phyloP scores from a whole-genome alignment of 2,113 vertebrate species.

The Gymnorhina tibicen region DNA sequence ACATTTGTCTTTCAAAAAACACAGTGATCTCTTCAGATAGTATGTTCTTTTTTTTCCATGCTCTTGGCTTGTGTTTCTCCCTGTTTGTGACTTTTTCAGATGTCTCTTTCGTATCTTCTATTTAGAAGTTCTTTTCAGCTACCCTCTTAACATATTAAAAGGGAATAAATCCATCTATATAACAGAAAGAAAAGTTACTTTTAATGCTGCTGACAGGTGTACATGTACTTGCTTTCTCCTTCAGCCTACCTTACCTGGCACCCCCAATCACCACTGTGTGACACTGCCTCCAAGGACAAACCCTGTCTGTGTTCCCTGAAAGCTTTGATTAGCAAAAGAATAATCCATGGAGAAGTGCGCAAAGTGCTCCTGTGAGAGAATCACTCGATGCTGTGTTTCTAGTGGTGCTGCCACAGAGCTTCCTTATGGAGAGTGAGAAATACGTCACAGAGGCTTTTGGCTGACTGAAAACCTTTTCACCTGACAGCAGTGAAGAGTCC shows the following conservation, averaged over 20 bases:
- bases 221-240: background rate
- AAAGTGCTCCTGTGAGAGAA: background rate
- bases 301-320: background rate
- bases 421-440: background rate
- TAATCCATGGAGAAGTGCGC: background rate
- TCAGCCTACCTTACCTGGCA: background rate
- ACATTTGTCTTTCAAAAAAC: background rate
- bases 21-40: background rate
- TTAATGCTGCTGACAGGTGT: background rate
- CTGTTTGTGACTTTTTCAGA: background rate
- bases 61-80: background rate
- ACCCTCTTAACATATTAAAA: background rate
- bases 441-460: background rate
- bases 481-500: background rate
- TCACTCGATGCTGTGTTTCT: background rate
- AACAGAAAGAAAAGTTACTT: background rate
- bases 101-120: background rate
- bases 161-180: background rate
- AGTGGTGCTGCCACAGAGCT: background rate
- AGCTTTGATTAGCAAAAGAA: background rate
- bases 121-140: background rate
- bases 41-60: background rate
- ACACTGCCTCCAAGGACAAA: background rate
- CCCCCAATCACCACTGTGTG: background rate
- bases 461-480: background rate